Evolutionary conservation across 2,888 invertebrate genomes (phyloP).

Genomic region (Cataglyphis livida): DNA sequence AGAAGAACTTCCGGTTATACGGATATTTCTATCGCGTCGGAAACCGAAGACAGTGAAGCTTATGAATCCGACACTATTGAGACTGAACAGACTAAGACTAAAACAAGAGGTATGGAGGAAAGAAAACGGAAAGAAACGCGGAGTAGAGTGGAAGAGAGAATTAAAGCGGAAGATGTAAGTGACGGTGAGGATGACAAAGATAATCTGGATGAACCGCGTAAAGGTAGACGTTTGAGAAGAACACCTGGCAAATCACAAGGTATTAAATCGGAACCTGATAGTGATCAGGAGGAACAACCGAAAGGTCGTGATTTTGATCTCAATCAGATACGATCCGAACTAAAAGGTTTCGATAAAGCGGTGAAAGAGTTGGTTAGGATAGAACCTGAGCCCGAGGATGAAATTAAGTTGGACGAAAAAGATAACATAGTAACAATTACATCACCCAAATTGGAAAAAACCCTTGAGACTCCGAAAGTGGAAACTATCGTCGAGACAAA

Average conservation of each 20-base stretch:
- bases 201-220: conserved; percentile 80
- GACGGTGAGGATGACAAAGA: conserved; percentile 82
- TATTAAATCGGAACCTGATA: conserved; percentile 85
- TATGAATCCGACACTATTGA: conserved; percentile 86
- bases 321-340: conserved; percentile 93
- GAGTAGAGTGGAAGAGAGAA: conserved; percentile 85
- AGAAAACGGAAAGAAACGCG: conserved; percentile 82
- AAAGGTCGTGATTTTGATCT: conserved; percentile 93
- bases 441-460: conserved; percentile 77
- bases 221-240: conserved; percentile 84
- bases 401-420: conserved; percentile 74
- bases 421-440: conserved; percentile 73
- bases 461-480: conserved; percentile 63
- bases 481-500: conserved; percentile 65
- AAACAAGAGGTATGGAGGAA: conserved; percentile 76
- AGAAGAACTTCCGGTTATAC: conserved; percentile 88
- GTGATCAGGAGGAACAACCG: conserved; percentile 86
- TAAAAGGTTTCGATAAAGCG: conserved; percentile 92
- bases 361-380: conserved; percentile 86
- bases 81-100: conserved; percentile 77
- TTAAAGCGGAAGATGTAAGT: conserved; percentile 84
- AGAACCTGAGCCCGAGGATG: conserved; percentile 87
- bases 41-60: conserved; percentile 88
- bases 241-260: conserved; percentile 84
- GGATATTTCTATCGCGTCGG: conserved; percentile 88